Evolutionary conservation across 2,888 invertebrate species (phyloP).

Genomic region (Pristionchus exspectatus): DNA sequence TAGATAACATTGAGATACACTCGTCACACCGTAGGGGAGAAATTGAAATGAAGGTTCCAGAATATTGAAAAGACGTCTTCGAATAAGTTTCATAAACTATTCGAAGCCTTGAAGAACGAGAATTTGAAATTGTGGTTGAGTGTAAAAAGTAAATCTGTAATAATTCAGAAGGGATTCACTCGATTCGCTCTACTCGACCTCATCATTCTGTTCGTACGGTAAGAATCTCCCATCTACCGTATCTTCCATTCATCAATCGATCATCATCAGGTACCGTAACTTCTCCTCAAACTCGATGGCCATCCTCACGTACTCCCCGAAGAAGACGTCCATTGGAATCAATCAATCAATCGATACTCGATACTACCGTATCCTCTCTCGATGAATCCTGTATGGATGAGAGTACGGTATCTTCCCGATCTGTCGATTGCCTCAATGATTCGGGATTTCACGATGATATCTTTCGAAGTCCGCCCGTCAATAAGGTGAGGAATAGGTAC

Average conservation of each 20-base stretch:
- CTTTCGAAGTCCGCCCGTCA: conserved; percentile 31
- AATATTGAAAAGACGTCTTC: too few relatives aligned
- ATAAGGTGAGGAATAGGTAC: conserved; percentile 25
- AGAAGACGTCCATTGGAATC: conserved; percentile 7
- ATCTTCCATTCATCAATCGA: not conserved
- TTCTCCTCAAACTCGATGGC: conserved; percentile 53
- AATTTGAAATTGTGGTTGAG: too few relatives aligned
- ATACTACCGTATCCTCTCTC: conserved; percentile 38
- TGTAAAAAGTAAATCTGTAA: not conserved
- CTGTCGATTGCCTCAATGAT: conserved; percentile 43
- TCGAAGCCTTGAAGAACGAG: too few relatives aligned
- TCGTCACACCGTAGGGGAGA: not conserved
- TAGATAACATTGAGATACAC: not conserved
- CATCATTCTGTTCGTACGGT: conserved; percentile 22
- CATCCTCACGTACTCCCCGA: conserved; percentile 43
- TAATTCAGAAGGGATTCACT: conserved; percentile 34
- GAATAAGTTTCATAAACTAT: too few relatives aligned
- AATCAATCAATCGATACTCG: conserved; percentile 31
- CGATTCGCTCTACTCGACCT: conserved; percentile 6
- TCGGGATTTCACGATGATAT: conserved; percentile 49
- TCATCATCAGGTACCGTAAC: conserved; percentile 2
- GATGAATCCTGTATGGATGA: conserved; percentile 17
- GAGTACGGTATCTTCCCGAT: conserved; percentile 32
- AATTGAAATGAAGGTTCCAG: not conserved
- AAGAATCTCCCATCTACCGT: not conserved